Evolutionary conservation across 2,797 vertebrate genomes (phyloP), one percentile per base, ranked within the genome.

Genomic region (Furcifer pardalis): DNA sequence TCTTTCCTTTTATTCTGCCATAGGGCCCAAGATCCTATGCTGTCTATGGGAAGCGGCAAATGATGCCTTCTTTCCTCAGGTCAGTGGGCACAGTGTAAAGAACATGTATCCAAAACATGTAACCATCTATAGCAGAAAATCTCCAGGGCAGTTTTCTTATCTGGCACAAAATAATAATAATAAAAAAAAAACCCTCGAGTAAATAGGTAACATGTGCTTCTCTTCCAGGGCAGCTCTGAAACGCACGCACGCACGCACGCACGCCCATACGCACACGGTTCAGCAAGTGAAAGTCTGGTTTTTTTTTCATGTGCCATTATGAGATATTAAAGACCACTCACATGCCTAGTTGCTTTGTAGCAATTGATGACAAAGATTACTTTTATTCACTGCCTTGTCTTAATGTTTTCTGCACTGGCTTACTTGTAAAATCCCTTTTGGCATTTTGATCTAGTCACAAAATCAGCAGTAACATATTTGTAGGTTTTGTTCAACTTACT

Each of bases 401-500:
- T 92, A 91, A 78, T 91, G 91, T 88, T 92, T 92, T 65, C 84
- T 84, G 86, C 69, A 90, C 88, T 87, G 59, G 87, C 81, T 86
- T 86, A 88, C 89, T 83, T 86, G 90, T 93, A 92, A 75, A 88
- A 79, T 37, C 79, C 42, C 13, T 60, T 46, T 84, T 93, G 91
- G 92, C 84, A 92, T 93, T 94, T 88, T 90, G 71, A 85, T 88
- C 71, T 83, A 90, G 89, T 89, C 87, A 92, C 88, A 90, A 79
- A 13, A 12, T 23, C 73, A 82, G 75, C 87, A 79, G 65, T 49
- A 84, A 1, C 82, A 42, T 85, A 59, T 84, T 42, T 0, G 0
- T 83, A 30, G 76, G 46, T 80, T 85, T 89, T 88, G 82, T 74
- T 88, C 0, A 0, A 86, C 62, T 88, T 42, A 49, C 15, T 65